Conservation (phyloP, 2,797 vertebrate genomes). For the Anolis apletophallus region DNA sequence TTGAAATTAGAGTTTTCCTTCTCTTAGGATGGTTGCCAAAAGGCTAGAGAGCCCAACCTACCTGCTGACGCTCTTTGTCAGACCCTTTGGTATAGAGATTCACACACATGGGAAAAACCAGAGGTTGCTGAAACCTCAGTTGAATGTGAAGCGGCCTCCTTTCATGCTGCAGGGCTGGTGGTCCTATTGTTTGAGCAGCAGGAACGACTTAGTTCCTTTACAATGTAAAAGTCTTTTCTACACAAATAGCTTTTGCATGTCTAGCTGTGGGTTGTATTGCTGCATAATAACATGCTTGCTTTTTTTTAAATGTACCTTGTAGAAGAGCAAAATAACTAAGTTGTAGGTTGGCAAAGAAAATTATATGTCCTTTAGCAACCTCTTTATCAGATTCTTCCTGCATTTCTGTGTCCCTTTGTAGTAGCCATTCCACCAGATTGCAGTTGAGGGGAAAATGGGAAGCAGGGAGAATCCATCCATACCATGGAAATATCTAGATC, state of each 20-base stretch:
- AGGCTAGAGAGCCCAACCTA: too few species aligned
- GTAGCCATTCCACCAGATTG: background rate
- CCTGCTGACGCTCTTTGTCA: too few species aligned
- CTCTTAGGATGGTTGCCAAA: too few species aligned
- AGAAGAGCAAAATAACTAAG: too few species aligned
- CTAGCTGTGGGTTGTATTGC: background rate
- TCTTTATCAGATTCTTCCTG: background rate
- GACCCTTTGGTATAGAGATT: too few species aligned
- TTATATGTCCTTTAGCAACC: background rate
- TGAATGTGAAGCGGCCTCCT: background rate
- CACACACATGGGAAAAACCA: background rate
- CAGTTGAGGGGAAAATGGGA: background rate
- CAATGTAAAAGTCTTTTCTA: too few species aligned
- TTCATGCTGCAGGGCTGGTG: too few species aligned
- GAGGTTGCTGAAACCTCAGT: background rate
- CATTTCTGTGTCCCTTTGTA: background rate
- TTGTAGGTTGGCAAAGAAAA: too few species aligned
- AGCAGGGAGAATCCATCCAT: background rate
- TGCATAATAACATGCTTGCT: too few species aligned
- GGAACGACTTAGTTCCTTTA: background rate
- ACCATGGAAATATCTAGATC: background rate
- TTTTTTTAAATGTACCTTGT: background rate
- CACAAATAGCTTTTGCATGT: background rate
- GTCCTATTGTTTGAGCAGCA: background rate
- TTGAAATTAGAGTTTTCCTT: too few species aligned